Evolutionary conservation across 2,797 vertebrate species (phyloP).

Genomic region (Pteronotus mesoamericanus): DNA sequence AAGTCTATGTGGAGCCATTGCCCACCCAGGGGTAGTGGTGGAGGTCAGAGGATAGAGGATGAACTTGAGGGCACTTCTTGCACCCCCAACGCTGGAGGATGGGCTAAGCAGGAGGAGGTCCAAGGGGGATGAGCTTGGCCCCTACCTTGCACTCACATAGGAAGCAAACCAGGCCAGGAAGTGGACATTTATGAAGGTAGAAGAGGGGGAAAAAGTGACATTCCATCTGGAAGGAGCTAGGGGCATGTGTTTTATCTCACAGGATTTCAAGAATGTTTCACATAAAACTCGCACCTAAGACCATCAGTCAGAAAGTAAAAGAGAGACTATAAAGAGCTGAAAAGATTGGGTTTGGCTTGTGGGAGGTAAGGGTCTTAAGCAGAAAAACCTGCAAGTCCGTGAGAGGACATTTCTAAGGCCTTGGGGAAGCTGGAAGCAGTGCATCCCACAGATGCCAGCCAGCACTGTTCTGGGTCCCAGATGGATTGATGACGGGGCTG

Average conservation of each 20-base stretch:
- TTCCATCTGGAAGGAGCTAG: neutral
- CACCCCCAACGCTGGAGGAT: neutral
- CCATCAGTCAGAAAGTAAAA: conserved; percentile 67
- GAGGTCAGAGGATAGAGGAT: neutral
- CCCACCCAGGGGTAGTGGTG: too few relatives aligned
- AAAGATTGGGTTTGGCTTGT: conserved; percentile 49
- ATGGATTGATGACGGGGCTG: fast-evolving
- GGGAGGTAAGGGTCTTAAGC: conserved; percentile 29
- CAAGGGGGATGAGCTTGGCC: neutral
- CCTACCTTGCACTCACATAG: neutral
- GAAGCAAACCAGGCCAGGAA: neutral
- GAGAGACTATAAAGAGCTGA: conserved; percentile 47
- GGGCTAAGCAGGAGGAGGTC: neutral
- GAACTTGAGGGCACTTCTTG: neutral
- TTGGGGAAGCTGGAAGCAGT: neutral
- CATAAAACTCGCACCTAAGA: conserved; percentile 47
- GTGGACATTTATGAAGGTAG: neutral
- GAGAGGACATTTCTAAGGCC: neutral
- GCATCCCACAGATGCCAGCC: neutral
- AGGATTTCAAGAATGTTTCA: neutral
- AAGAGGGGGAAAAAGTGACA: neutral
- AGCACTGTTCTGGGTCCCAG: fast-evolving
- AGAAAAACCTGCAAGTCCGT: conserved; percentile 57
- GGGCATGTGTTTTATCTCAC: neutral
- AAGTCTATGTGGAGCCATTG: neutral